A percentile compares a stretch with the other conserved stretches of the same genome.
These are phyloP conservation scores for Oxyura jamaicensis DNA, from an alignment of 2,113 vertebrate genomes.

Conservation along the genomic window DNA sequence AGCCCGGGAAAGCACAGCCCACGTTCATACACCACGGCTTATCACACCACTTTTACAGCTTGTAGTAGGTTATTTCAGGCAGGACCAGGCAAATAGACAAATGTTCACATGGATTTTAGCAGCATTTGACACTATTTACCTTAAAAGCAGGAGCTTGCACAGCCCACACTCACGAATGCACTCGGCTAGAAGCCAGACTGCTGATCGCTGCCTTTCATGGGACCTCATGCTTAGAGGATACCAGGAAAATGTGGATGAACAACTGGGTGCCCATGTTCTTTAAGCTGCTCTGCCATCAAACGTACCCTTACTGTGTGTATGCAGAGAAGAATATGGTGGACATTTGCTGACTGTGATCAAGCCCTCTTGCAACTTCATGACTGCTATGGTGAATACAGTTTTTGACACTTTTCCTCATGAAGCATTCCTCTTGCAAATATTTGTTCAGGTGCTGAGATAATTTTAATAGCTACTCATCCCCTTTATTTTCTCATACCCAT, in stretches of 20 bases:
- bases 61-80: not conserved
- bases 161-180: fast-evolving
- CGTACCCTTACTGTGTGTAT: fast-evolving
- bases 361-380: fast-evolving
- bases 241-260: not conserved
- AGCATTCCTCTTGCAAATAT: not conserved
- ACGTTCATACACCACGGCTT: fast-evolving
- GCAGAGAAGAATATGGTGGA: not conserved
- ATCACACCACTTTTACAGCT: fast-evolving
- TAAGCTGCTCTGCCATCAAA: fast-evolving
- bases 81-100: not conserved
- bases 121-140: not conserved
- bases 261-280: fast-evolving
- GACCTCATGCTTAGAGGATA: not conserved
- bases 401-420: not conserved
- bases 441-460: not conserved
- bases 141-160: not conserved
- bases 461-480: not conserved
- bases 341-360: not conserved
- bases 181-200: not conserved
- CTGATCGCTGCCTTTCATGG: not conserved
- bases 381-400: not conserved
- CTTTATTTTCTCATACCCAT: not conserved
- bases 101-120: not conserved
- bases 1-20: not conserved